Conservation (phyloP, 2,113 vertebrate species). For the Trematomus loennbergii region DNA sequence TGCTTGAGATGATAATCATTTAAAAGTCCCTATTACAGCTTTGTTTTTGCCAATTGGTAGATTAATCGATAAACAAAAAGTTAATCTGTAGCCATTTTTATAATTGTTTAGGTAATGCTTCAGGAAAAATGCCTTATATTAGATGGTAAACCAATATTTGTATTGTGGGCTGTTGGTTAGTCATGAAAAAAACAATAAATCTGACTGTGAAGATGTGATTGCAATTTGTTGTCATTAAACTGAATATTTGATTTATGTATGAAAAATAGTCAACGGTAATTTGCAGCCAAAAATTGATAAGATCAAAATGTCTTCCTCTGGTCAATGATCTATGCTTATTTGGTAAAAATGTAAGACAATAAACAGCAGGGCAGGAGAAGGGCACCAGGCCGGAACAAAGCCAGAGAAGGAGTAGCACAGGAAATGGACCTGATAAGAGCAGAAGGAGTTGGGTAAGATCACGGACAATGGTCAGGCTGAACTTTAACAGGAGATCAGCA, state of each 20-base stretch:
- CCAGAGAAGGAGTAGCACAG: slow-evolving; percentile 21
- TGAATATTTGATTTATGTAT: too few relatives aligned
- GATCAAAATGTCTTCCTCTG: not conserved
- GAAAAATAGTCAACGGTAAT: too few relatives aligned
- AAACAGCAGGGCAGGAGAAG: not conserved
- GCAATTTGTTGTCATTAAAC: too few relatives aligned
- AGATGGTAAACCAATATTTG: too few relatives aligned
- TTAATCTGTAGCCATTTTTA: not conserved
- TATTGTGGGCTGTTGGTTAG: too few relatives aligned
- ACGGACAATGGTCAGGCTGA: slow-evolving; percentile 45
- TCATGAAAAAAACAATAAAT: too few relatives aligned
- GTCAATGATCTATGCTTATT: not conserved
- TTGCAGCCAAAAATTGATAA: not conserved
- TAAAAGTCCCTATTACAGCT: not conserved
- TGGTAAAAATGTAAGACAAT: not conserved
- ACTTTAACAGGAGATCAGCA: slow-evolving; percentile 73
- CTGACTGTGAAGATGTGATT: too few relatives aligned
- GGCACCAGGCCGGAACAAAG: slow-evolving; percentile 9
- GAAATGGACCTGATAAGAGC: slow-evolving; percentile 33
- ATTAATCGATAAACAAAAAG: not conserved
- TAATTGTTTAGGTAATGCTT: not conserved
- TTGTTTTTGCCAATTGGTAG: too few relatives aligned
- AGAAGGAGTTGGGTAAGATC: not conserved
- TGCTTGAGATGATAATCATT: slow-evolving; percentile 2
- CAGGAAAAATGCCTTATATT: not conserved